Evolutionary conservation across 2,113 vertebrate species (phyloP).

Genomic region (Cervus canadensis): DNA sequence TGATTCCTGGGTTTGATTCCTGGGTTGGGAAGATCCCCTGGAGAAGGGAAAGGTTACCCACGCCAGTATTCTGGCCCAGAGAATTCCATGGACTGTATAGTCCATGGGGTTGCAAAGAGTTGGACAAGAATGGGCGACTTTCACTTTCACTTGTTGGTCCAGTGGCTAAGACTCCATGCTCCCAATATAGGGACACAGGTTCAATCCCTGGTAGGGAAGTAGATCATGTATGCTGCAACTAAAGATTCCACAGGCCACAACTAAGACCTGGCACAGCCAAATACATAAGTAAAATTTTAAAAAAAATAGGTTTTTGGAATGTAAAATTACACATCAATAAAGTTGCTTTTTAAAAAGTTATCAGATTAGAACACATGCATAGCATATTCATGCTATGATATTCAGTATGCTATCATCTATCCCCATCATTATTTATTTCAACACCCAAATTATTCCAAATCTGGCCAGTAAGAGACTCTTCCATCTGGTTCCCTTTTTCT

Average conservation of each 20-base stretch:
- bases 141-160: neutral
- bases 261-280: neutral
- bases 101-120: neutral
- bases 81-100: neutral
- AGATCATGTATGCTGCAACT: neutral
- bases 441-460: neutral
- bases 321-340: neutral
- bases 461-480: too few relatives aligned
- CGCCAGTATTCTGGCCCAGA: neutral
- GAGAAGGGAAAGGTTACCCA: neutral
- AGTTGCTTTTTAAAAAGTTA: neutral
- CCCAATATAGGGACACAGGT: neutral
- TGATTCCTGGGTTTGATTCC: rapidly evolving
- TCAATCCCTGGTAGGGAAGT: neutral
- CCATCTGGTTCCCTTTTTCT: neutral
- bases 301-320: neutral
- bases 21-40: neutral
- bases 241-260: neutral
- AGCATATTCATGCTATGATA: neutral
- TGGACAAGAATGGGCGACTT: neutral
- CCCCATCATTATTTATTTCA: neutral
- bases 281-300: neutral
- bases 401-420: neutral
- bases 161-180: neutral
- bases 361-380: neutral